Percentiles rank a stretch among this genome's conserved stretches.
Evolutionary conservation across 2,113 vertebrate species (phyloP).

Genomic region (Labrus mixtus): DNA sequence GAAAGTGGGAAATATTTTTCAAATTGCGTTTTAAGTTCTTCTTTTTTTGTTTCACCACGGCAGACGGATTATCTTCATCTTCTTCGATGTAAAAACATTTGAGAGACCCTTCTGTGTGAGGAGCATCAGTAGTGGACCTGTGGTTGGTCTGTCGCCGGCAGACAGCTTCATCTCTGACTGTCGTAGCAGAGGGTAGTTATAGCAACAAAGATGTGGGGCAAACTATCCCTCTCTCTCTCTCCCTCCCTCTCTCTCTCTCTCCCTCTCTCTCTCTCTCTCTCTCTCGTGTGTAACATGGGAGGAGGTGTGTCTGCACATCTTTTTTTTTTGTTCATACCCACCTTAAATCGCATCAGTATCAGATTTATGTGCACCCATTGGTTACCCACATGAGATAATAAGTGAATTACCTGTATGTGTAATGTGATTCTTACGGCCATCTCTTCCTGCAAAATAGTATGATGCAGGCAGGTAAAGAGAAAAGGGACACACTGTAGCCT

Average conservation of each 20-base stretch:
- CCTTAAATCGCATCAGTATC: constrained; percentile 14
- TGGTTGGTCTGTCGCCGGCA: constrained; percentile 26
- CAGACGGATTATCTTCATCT: background rate
- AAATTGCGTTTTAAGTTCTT: constrained; percentile 15
- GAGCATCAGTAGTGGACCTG: constrained; percentile 18
- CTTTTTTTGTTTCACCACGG: background rate
- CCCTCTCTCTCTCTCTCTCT: constrained; percentile 2
- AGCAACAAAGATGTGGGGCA: constrained; percentile 47
- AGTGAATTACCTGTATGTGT: constrained; percentile 36
- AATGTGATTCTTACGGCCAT: constrained; percentile 46
- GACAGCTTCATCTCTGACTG: constrained; percentile 49
- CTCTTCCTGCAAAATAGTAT: constrained; percentile 6
- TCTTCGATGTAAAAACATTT: background rate
- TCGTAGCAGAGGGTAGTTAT: constrained; percentile 46
- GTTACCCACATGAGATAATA: constrained; percentile 36
- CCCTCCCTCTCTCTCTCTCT: background rate
- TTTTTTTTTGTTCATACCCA: background rate
- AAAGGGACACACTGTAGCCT: background rate
- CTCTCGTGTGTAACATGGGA: constrained; percentile 3
- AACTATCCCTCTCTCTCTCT: constrained; percentile 6
- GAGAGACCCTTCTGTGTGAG: background rate
- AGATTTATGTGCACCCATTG: constrained; percentile 37
- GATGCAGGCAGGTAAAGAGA: constrained; percentile 1
- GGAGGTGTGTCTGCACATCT: constrained; percentile 36
- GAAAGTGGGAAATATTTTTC: background rate